Evolutionary conservation across 2,888 invertebrate species (phyloP).

Genomic region (Minunthozetes semirufus): DNA sequence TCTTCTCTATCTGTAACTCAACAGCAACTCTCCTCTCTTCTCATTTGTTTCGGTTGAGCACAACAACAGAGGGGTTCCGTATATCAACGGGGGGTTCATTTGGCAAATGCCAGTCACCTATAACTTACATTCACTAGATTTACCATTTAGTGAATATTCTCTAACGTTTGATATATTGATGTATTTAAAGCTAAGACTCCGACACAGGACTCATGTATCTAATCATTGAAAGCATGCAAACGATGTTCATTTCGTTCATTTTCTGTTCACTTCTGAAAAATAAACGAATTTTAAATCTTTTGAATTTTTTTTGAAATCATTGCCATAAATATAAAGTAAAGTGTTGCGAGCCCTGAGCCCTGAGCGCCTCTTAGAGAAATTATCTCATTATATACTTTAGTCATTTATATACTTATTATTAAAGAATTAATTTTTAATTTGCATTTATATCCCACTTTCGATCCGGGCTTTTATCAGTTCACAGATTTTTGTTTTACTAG

Average conservation of each 20-base stretch:
- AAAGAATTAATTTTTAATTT: constrained; percentile 1
- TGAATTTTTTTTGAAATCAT: neutral
- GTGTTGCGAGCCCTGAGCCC: neutral
- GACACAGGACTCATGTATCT: neutral
- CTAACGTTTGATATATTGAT: neutral
- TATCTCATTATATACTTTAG: constrained; percentile 24
- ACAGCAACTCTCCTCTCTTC: neutral
- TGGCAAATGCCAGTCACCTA: constrained; percentile 10
- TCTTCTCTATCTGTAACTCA: too few relatives aligned
- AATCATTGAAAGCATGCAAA: neutral
- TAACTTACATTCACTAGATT: constrained; percentile 8
- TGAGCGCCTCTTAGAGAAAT: neutral
- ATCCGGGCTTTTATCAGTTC: neutral
- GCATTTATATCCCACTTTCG: neutral
- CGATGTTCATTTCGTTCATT: neutral
- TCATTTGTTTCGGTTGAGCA: constrained; percentile 21
- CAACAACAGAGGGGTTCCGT: constrained; percentile 23
- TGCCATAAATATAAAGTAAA: neutral
- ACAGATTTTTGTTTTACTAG: neutral
- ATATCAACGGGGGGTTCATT: constrained; percentile 13
- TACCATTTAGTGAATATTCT: neutral
- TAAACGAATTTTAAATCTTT: neutral
- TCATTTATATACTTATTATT: constrained; percentile 7
- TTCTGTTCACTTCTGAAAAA: constrained; percentile 8
- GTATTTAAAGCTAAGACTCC: neutral